Percentiles rank a stretch among this genome's conserved stretches.
Evolutionary conservation across 2,888 invertebrate species (phyloP).

Genomic region (Priocnemis perturbator): DNA sequence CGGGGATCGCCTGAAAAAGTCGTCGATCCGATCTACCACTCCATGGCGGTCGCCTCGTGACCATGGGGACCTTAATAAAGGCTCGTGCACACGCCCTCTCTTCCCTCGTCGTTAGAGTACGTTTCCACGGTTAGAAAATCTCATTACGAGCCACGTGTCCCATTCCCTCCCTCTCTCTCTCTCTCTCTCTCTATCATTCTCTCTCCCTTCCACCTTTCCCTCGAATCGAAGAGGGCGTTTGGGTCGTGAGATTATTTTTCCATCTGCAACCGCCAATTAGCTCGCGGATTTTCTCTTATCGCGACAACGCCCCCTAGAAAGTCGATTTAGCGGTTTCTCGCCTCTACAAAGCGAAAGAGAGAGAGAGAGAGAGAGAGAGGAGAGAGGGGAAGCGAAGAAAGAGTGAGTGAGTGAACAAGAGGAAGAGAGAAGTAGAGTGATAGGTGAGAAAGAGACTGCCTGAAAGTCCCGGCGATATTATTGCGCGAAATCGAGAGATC

Average conservation of each 20-base stretch:
- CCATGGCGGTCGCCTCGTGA: conserved; percentile 46
- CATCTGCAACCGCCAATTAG: conserved; percentile 51
- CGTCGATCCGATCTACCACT: conserved; percentile 51
- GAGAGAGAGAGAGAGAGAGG: no score
- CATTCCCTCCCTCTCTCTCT: conserved; percentile 6
- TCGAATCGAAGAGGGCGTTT: conserved; percentile 16
- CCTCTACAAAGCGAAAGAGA: conserved; percentile 27
- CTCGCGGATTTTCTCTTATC: conserved; percentile 37
- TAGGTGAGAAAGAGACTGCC: not conserved
- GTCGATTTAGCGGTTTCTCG: conserved; percentile 49
- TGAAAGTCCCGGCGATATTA: conserved; percentile 36
- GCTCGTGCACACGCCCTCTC: conserved; percentile 42
- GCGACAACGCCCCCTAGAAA: conserved; percentile 47
- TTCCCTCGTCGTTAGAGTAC: conserved; percentile 33
- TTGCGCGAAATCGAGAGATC: conserved; percentile 48
- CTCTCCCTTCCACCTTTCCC: conserved; percentile 11
- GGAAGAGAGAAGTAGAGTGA: not conserved
- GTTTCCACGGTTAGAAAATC: conserved; percentile 56
- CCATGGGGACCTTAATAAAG: conserved; percentile 55
- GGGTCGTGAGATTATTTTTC: conserved; percentile 46
- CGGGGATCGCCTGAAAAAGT: conserved; percentile 50
- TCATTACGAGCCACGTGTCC: conserved; percentile 34
- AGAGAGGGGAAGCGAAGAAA: no score
- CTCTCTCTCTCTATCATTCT: conserved; percentile 18
- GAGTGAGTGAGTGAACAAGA: not conserved